Base-by-base conservation (phyloP, 2,888 invertebrate species). In the Selenia dentaria region DNA sequence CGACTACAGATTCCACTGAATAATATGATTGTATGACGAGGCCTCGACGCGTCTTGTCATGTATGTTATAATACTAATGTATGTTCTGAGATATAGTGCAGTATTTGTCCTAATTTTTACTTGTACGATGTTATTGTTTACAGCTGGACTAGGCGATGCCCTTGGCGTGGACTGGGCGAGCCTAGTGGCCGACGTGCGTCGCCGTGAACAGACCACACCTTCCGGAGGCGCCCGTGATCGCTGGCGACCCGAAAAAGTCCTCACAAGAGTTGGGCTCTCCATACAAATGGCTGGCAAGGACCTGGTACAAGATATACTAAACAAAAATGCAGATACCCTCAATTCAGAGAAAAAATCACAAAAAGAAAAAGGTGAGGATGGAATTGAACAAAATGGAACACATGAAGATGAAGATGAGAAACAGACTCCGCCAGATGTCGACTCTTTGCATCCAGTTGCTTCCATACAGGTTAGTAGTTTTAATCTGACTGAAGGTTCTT, bases 101-200 rank as follows among this genome's bases (percentile, higher is more conserved):
- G n/a, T n/a, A n/a, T n/a, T n/a, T n/a, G n/a, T n/a, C n/a, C n/a
- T n/a, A n/a, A n/a, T n/a, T n/a, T n/a, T n/a, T n/a, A n/a, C n/a
- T n/a, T n/a, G n/a, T n/a, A n/a, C n/a, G n/a, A n/a, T n/a, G 9
- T 43, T 40, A 8, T n/a, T 52, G 59, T 65, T n/a, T 71, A 9
- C 51, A 89, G 89, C 87, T 83, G 93, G 95, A 22, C 92, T 97
- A 51, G 97, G 97, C 3, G 97, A 98, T 81, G 97, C 97, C n/a
- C 84, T 98, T 16, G 97, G 97, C n/a, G 97, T 98, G 1, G 97
- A 98, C 81, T 98, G 98, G 98, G 95, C 96, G 6, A 96, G 96
- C 73, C 90, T 98, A 31, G 95, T 96, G 0, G 95, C 95, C 1
- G 96, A 96, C 79, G 95, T 95, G 3, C 92, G 93, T 22, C 79